Evolutionary conservation across 2,888 invertebrate genomes (phyloP).

Genomic region (Heliconius sara): DNA sequence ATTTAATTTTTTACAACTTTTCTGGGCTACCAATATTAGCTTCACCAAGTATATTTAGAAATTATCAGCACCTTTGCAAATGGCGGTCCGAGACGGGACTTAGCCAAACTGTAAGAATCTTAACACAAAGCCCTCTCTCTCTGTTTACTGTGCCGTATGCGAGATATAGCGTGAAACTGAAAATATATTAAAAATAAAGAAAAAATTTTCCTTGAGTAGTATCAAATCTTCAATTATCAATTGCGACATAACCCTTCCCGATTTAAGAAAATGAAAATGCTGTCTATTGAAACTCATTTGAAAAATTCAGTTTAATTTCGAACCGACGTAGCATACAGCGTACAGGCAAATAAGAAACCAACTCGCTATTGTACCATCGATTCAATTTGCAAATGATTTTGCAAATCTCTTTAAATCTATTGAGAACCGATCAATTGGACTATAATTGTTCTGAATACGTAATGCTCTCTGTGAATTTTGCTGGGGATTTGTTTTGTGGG

Average conservation of each 20-base stretch:
- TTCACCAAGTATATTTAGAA: no score
- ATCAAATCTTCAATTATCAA: neutral
- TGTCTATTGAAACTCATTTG: neutral
- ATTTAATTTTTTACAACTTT: no score
- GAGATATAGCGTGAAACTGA: no score
- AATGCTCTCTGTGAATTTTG: slow-evolving; percentile 8
- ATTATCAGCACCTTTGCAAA: no score
- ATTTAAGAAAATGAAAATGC: neutral
- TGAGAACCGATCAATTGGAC: slow-evolving; percentile 30
- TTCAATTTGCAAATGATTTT: slow-evolving; percentile 26
- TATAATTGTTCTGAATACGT: slow-evolving; percentile 19
- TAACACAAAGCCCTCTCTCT: no score
- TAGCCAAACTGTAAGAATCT: no score
- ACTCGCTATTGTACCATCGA: slow-evolving; percentile 20
- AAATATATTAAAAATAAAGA: no score
- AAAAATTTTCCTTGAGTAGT: no score
- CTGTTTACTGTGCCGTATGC: rapidly evolving
- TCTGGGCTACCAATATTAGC: no score
- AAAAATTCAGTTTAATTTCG: slow-evolving; percentile 7
- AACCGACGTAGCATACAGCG: neutral
- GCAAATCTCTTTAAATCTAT: slow-evolving; percentile 38
- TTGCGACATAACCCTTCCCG: neutral
- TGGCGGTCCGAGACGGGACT: no score
- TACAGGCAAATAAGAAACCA: slow-evolving; percentile 24
- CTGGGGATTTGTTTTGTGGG: neutral